These are phyloP conservation scores for Dreissena polymorpha DNA, from an alignment of 1,140 invertebrate genomes.

Conservation along the genomic window DNA sequence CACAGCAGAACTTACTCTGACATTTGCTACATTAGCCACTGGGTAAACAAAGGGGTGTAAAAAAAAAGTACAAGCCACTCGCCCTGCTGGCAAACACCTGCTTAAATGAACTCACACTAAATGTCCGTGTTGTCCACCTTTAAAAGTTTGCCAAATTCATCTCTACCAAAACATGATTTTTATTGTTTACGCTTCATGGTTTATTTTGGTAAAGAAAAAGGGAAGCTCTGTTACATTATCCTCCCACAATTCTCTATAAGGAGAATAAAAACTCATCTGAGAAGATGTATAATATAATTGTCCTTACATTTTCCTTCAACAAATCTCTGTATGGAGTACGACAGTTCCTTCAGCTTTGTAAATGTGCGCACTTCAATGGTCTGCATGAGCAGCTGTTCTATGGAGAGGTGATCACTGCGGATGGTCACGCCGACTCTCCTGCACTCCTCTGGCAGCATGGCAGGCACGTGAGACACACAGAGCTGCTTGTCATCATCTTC, in stretches of 20 bases:
- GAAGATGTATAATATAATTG: slow-evolving; percentile 11
- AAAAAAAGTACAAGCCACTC: neutral
- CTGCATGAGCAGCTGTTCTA: slow-evolving; percentile 97
- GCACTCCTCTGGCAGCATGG: slow-evolving; percentile 86
- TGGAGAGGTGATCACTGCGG: slow-evolving; percentile 91
- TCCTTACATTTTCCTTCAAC: slow-evolving; percentile 75
- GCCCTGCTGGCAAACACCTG: too few relatives aligned
- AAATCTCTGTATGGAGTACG: slow-evolving; percentile 73
- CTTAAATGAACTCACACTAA: too few relatives aligned
- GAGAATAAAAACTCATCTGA: neutral
- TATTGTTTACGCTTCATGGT: too few relatives aligned
- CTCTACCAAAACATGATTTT: too few relatives aligned
- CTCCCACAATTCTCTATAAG: neutral
- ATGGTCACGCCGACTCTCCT: slow-evolving; percentile 78
- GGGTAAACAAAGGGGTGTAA: too few relatives aligned
- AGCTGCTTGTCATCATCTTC: slow-evolving; percentile 90
- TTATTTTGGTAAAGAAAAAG: neutral
- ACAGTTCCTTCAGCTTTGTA: slow-evolving; percentile 75
- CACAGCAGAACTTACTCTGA: neutral
- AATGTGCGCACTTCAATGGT: slow-evolving; percentile 96
- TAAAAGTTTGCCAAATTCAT: too few relatives aligned
- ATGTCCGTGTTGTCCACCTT: too few relatives aligned
- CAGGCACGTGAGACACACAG: slow-evolving; percentile 92
- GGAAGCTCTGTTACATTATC: neutral
- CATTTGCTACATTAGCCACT: neutral